Evolutionary conservation across 2,797 vertebrate species (phyloP), one percentile per base, ranked within the genome.

Genomic region (Taeniopygia guttata): DNA sequence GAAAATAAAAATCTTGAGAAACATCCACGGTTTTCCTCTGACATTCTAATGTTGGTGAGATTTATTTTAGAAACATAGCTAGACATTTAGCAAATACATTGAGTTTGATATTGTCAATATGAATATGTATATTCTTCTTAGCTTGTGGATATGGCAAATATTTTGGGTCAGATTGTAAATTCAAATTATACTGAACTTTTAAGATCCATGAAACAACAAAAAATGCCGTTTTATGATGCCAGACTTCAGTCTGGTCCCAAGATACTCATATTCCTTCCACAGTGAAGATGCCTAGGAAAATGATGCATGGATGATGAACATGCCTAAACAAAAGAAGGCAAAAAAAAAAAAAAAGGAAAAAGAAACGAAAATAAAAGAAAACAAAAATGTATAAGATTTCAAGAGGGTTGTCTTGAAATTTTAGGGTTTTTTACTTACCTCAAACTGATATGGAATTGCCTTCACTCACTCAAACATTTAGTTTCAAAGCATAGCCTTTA

Each of bases 301-400:
- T 7, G 5, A 46, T 55, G 32, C 22, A 64, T 10, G 29, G 29
- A 43, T 84, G 20, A 48, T 54, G 11, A 70, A 40, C 8, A 18
- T 42, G 3, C 4, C 4, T 48, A 69, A 77, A 40, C 1, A 49
- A 86, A 72, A 58, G 5, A 42, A 5, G 12, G 36, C n/a, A n/a
- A n/a, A 3, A 42, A 21, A 21, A 4, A 11, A 12, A 1, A 8
- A 13, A 13, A 4, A 13, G 7, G 0, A 9, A 30, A 38, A 6
- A 17, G 0, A 10, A 25, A 11, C 0, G 21, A 17, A 38, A 42
- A 14, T 3, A 26, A 29, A 66, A 32, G 4, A 22, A 5, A 75
- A 23, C 8, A 16, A 38, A 34, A 34, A 56, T 11, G 4, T 3
- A 45, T 19, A 29, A 64, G 5, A 62, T 42, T 34, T 36, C 8